Evolutionary conservation across 1,140 invertebrate species (phyloP), one percentile per base, ranked within the genome.

Genomic region (Drosophila suzukii): DNA sequence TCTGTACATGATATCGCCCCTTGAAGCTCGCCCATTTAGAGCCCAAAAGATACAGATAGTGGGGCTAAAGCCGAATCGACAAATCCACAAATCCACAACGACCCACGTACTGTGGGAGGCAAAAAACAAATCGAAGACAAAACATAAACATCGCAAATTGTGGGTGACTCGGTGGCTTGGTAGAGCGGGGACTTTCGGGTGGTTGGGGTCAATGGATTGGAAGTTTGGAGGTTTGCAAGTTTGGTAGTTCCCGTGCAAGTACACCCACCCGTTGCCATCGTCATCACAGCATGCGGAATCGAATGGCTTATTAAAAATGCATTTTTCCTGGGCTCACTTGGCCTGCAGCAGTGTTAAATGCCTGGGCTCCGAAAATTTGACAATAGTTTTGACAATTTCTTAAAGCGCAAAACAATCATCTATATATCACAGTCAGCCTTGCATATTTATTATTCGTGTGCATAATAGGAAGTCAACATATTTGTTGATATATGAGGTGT

Each of bases 71-170:
- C 57, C 39, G 17, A 53, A 54, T 43, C 62, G 56, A 12, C 30
- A 59, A 75, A 50, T 60, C 58, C 68, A 62, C 68, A 70, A 57
- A 50, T 60, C 58, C 68, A 62, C 68, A 70, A 57, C 83, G 57
- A 67, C 82, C 82, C 82, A 86, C 82, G 83, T 86, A 88, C 75
- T 57, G 71, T 65, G 51, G 58, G 24, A 70, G 56, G 49, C 78
- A 34, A 49, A 39, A 86, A 85, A 86, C 82, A 86, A 82, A 88
- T 88, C 82, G 82, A 72, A 86, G 75, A 85, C 82, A 88, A 75
- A 82, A 81, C 72, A 71, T 44, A 81, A 88, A 85, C 74, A 82
- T 68, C 36, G 62, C 60, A 54, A 59, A 58, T 67, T 58, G 63
- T 56, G 63, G 38, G 36, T 59, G 72, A 46, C 49, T 46, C 5